phyloP scores from a whole-genome alignment of 2,113 vertebrate genomes.

The Anguilla rostrata region DNA sequence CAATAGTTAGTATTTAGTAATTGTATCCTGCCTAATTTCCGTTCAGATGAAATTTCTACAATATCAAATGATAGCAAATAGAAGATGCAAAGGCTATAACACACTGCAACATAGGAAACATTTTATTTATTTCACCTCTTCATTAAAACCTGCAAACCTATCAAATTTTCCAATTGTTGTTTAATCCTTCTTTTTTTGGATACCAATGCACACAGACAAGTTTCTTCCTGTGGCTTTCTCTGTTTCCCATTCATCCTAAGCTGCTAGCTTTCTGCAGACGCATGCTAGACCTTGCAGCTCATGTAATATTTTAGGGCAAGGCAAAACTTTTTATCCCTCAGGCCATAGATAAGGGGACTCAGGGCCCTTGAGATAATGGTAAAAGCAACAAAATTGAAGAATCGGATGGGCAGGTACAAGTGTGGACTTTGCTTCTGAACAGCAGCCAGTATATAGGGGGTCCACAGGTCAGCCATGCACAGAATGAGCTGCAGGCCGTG shows the following conservation, averaged over 20 bases:
- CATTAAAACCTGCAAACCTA: no score
- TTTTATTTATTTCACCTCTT: no score
- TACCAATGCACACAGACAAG: background rate
- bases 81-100: no score
- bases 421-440: slow-evolving; percentile 26
- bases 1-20: no score
- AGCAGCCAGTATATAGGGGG: slow-evolving; percentile 39
- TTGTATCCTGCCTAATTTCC: no score
- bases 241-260: background rate
- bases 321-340: slow-evolving; percentile 49
- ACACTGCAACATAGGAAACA: no score
- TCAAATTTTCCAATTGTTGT: no score
- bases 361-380: slow-evolving; percentile 45
- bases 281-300: slow-evolving; percentile 27
- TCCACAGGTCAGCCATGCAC: slow-evolving; percentile 38
- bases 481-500: slow-evolving; percentile 52
- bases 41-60: no score
- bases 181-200: no score
- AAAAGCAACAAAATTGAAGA: slow-evolving; percentile 47
- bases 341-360: slow-evolving; percentile 51
- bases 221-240: background rate
- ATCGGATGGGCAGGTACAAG: slow-evolving; percentile 24
- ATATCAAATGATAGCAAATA: no score
- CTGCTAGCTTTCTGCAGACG: slow-evolving; percentile 16
- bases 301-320: slow-evolving; percentile 26